Evolutionary conservation across 2,797 vertebrate species (phyloP), one percentile per base, ranked within the genome.

Genomic region (Catharus ustulatus): DNA sequence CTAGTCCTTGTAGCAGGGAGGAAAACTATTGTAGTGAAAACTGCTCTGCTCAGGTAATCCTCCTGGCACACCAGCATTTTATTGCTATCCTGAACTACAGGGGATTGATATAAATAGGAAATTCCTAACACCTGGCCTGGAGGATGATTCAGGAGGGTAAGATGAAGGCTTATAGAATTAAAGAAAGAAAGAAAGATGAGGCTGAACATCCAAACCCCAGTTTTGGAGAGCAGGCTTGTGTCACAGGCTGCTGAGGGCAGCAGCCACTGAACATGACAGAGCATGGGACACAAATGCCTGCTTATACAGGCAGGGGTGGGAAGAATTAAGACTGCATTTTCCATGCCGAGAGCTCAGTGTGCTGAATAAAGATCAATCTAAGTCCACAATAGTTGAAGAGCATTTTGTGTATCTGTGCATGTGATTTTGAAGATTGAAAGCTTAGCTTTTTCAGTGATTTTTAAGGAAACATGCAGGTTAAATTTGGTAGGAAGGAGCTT

Each of bases 241-340:
- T 40, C 43, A 36, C 30, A 67, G 43, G 23, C 58, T 58, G 36
- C 20, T 0, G 0, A 36, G 23, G 69, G 54, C 77, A 38, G 34
- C 34, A 34, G 34, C 84, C 3, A 0, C 36, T 61, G 48, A 42
- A 42, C 20, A 14, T 0, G 0, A 26, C n/a, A 61, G 22, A 51
- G 10, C 46, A 27, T 5, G 27, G 67, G 63, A 63, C 38, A 21
- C 17, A 68, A 87, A 48, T 5, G 21, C 48, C 48, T 78, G 10
- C 69, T 90, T 52, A 38, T 79, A 42, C 34, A 69, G 76, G 40
- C 49, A 42, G 14, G 23, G 29, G 6, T 0, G 3, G 36, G 20
- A 73, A 81, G 64, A 89, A 63, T 89, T 82, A 71, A 74, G n/a
- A 30, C 36, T 32, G 7, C 4, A 2, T 75, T 83, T 88, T 83